Base-by-base conservation (phyloP, 1,140 invertebrate genomes). In the Euwallacea similis region DNA sequence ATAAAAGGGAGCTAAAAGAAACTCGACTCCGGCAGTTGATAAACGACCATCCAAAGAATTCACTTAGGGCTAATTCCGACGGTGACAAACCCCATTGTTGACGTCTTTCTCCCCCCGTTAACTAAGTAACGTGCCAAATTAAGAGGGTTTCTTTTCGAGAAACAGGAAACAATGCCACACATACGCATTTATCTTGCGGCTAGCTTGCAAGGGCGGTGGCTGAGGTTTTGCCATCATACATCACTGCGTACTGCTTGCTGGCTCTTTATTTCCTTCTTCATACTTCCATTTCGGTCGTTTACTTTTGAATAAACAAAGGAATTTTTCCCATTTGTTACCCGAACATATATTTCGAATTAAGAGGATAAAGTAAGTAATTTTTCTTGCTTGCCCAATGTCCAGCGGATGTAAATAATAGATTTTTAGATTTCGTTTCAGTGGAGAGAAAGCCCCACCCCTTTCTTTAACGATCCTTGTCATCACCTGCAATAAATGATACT, bases 181-280 rank as follows among this genome's bases (percentile, higher is more conserved):
- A 79, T 79, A 78, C 80, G 80, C 79, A 81, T 81, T 78, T 76
- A 79, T 80, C 80, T 81, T 81, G 78, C 76, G 77, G 78, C 62
- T 64, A 62, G 66, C 58, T 68, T 46, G 56, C 65, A 42, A 53
- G 70, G 69, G 62, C 66, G 54, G 43, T 50, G 60, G 42, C 71
- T 46, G 42, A 64, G 72, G 46, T 76, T 76, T 75, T 76, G 68
- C 73, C 67, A 47, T 74, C 70, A 76, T 76, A 76, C 69, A 76
- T 76, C 75, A 76, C 71, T 42, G 64, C 59, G 64, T 64, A 66
- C 64, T 59, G 44, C 58, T 62, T 56, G 16, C 58, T 55, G 53
- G 56, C 42, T 60, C 65, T 71, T 63, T 67, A 68, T 75, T 74
- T 73, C 68, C 71, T 74, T 66, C 61, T 69, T 71, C 44, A 42